These are phyloP conservation scores for Pristiophorus japonicus DNA, from an alignment of 2,113 vertebrate genomes.

Conservation along the genomic window DNA sequence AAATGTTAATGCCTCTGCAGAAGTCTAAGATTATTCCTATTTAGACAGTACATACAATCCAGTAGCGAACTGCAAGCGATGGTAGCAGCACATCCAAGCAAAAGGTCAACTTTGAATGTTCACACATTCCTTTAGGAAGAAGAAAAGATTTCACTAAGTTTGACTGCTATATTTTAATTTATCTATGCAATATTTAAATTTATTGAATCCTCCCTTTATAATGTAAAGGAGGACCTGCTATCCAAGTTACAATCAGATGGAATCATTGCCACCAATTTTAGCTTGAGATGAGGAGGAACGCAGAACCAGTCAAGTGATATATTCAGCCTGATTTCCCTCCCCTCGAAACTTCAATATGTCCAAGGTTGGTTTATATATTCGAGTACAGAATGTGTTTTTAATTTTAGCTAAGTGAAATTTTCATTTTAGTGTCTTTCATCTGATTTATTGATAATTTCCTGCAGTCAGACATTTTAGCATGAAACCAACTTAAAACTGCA, in stretches of 20 bases:
- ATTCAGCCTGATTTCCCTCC: neutral
- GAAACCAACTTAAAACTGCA: neutral
- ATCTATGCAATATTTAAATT: neutral
- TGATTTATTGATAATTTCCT: neutral
- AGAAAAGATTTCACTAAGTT: neutral
- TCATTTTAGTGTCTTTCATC: slow-evolving; percentile 4
- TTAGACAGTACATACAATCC: neutral
- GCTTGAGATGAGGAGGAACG: neutral
- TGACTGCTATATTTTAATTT: neutral
- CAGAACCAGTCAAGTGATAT: neutral
- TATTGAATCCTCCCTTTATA: neutral
- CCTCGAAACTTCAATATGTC: neutral
- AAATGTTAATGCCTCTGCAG: neutral
- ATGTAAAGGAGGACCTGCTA: neutral
- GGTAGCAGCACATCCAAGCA: neutral
- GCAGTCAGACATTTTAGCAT: neutral
- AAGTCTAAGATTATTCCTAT: neutral
- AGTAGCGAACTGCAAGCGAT: neutral
- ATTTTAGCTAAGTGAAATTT: slow-evolving; percentile 11
- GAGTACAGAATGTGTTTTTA: neutral
- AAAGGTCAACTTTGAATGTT: neutral
- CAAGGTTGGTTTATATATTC: neutral
- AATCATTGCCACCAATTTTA: neutral
- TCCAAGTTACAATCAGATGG: neutral
- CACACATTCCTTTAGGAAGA: neutral